Evolutionary conservation across 2,113 vertebrate genomes (phyloP).

Genomic region (Pelodiscus sinensis): DNA sequence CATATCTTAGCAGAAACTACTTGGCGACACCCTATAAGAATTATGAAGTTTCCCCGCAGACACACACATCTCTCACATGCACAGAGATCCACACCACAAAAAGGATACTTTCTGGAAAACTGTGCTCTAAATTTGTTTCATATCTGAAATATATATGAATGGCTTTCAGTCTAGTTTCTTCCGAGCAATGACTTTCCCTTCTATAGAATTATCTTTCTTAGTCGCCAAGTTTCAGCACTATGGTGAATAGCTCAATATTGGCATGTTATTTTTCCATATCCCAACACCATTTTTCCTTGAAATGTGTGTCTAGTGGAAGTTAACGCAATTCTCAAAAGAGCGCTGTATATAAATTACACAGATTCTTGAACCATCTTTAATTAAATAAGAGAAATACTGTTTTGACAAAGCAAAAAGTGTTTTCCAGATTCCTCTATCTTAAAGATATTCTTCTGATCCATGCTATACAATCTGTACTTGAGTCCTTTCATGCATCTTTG

Average conservation of each 20-base stretch:
- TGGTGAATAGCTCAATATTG: neutral
- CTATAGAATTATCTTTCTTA: neutral
- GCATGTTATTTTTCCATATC: neutral
- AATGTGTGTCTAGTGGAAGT: neutral
- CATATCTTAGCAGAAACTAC: slow-evolving; percentile 3
- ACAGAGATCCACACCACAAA: neutral
- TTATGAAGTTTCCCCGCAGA: neutral
- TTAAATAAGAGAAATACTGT: slow-evolving; percentile 14
- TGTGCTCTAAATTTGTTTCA: neutral
- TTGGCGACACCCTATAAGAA: neutral
- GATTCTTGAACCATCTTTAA: slow-evolving; percentile 22
- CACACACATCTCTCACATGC: neutral
- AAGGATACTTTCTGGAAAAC: neutral
- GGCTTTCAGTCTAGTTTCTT: slow-evolving; percentile 24
- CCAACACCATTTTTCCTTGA: neutral
- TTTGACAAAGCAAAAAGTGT: slow-evolving; percentile 26
- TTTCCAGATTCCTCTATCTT: neutral
- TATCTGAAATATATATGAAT: slow-evolving; percentile 5
- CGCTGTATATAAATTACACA: slow-evolving; percentile 30
- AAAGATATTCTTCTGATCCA: neutral
- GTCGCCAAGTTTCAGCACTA: neutral
- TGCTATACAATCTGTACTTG: neutral
- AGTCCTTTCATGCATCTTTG: neutral
- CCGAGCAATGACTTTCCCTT: neutral
- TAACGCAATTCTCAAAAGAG: neutral